Conservation (phyloP, 2,113 vertebrate genomes). For the Tenrec ecaudatus region DNA sequence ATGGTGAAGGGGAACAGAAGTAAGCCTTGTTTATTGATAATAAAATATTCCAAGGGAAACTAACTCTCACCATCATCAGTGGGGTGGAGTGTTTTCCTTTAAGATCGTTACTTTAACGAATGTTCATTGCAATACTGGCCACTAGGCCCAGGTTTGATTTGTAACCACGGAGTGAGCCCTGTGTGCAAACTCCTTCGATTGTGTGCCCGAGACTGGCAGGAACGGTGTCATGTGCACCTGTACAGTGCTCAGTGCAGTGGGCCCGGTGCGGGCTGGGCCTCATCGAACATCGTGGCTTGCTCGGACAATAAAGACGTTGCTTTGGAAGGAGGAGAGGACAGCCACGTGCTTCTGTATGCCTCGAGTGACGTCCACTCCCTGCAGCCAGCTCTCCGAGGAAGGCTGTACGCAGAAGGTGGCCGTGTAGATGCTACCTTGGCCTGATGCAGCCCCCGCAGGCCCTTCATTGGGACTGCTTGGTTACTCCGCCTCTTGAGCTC, state of each 20-base stretch:
- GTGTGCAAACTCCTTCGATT: slow-evolving; percentile 31
- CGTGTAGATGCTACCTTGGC: fast-evolving
- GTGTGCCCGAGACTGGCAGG: not conserved
- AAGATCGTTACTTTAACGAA: slow-evolving; percentile 27
- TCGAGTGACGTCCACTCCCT: not conserved
- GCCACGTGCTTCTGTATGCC: not conserved
- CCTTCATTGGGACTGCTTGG: not conserved
- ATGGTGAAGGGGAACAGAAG: slow-evolving; percentile 38
- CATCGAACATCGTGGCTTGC: not conserved
- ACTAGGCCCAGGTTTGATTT: slow-evolving; percentile 29
- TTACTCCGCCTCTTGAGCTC: not conserved
- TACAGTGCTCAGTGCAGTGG: not conserved
- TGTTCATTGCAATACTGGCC: not conserved
- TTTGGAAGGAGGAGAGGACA: slow-evolving; percentile 45
- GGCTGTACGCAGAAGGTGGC: not conserved
- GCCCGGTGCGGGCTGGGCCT: not conserved
- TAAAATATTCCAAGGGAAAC: not conserved
- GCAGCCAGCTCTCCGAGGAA: not conserved
- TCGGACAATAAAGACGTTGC: slow-evolving; percentile 61
- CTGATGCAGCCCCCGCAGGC: fast-evolving
- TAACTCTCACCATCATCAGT: not conserved
- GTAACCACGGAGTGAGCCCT: slow-evolving; percentile 19
- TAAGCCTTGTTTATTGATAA: slow-evolving; percentile 29
- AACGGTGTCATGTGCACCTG: not conserved
- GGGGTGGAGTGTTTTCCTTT: slow-evolving; percentile 27